Conservation (phyloP, 2,888 invertebrate species). For the Deilephila elpenor region DNA sequence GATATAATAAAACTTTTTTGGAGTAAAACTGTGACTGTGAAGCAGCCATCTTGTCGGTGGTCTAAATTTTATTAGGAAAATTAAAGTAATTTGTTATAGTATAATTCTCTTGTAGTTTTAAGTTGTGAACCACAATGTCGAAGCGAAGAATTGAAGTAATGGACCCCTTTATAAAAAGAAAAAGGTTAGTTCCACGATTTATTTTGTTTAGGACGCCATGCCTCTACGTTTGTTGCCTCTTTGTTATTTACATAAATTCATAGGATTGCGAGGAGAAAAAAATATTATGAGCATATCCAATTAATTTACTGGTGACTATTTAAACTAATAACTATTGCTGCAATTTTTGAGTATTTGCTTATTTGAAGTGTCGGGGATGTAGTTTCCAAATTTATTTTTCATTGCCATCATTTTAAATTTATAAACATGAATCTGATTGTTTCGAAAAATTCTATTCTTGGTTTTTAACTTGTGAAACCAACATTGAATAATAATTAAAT, state of each 20-base stretch:
- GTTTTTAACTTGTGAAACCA: too few species aligned
- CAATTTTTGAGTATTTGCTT: too few species aligned
- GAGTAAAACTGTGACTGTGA: conserved; percentile 24
- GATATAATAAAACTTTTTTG: not conserved
- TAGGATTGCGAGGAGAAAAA: not conserved
- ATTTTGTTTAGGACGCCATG: conserved; percentile 52
- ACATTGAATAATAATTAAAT: too few species aligned
- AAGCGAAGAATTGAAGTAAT: conserved; percentile 94
- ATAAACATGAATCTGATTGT: too few species aligned
- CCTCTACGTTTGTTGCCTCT: conserved; percentile 39
- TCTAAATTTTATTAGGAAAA: conserved; percentile 53
- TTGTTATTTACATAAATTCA: not conserved
- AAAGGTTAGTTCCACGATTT: conserved; percentile 82
- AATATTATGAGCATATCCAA: not conserved
- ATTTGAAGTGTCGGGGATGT: too few species aligned
- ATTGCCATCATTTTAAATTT: too few species aligned
- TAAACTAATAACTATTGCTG: not conserved
- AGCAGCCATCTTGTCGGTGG: conserved; percentile 76
- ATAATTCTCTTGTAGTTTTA: conserved; percentile 52
- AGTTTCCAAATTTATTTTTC: too few species aligned
- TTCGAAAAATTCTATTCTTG: too few species aligned
- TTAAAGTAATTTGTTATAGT: conserved; percentile 50
- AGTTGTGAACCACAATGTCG: conserved; percentile 85
- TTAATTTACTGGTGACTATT: not conserved
- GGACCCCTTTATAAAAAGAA: conserved; percentile 92